Percentiles rank a stretch among this genome's conserved stretches.
phyloP scores from a whole-genome alignment of 2,888 invertebrate species.

The Cataglyphis livida region DNA sequence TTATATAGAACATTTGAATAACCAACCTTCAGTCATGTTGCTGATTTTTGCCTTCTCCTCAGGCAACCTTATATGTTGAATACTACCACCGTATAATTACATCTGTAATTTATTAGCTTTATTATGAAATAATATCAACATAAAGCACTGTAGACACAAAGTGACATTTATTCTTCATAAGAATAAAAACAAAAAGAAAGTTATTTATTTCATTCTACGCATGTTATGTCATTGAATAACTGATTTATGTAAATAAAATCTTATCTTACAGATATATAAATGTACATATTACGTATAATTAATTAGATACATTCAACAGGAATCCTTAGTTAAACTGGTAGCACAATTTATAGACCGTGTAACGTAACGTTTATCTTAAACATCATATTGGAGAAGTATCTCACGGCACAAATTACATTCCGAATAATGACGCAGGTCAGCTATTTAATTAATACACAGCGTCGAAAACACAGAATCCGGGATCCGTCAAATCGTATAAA shows the following conservation, averaged over 20 bases:
- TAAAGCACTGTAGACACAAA: neutral
- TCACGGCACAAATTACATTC: neutral
- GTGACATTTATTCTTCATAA: neutral
- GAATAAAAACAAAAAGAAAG: neutral
- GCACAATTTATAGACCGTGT: constrained; percentile 42
- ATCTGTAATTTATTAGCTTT: constrained; percentile 53
- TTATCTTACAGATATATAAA: constrained; percentile 1
- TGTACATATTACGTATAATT: too few species aligned
- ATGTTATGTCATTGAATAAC: neutral
- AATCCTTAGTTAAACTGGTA: neutral
- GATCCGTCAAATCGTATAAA: constrained; percentile 54
- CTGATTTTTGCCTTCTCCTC: constrained; percentile 80
- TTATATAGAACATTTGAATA: constrained; percentile 41
- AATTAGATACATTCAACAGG: neutral
- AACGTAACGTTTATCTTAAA: constrained; percentile 25
- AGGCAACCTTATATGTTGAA: constrained; percentile 77
- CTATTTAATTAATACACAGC: constrained; percentile 66
- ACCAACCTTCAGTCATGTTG: constrained; percentile 84
- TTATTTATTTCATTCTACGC: neutral
- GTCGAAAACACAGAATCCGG: constrained; percentile 64
- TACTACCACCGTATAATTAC: constrained; percentile 75
- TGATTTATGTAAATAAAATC: neutral
- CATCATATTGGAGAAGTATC: neutral
- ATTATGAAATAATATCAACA: neutral
- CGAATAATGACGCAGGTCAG: constrained; percentile 17